phyloP scores from a whole-genome alignment of 1,140 invertebrate species.

The Wasmannia auropunctata region DNA sequence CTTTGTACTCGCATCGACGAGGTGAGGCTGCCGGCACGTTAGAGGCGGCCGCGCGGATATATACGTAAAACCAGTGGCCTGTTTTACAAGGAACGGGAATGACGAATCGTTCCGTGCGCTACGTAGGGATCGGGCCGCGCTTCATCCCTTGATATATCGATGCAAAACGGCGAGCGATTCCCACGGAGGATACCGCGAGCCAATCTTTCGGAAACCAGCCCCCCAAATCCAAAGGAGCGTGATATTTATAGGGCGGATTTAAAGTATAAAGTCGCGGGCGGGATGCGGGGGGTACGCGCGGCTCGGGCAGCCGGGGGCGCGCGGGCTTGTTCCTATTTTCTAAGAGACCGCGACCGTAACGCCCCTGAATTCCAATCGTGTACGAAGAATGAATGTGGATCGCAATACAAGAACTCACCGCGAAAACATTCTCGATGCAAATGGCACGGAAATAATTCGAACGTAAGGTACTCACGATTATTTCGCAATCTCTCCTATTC shows the following conservation, averaged over 20 bases:
- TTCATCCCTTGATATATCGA: conserved; percentile 85
- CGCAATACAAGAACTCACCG: conserved; percentile 54
- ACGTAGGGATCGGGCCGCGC: conserved; percentile 74
- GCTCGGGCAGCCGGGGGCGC: conserved; percentile 67
- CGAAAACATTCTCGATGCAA: conserved; percentile 31
- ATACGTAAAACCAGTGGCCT: conserved; percentile 77
- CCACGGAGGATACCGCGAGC: conserved; percentile 85
- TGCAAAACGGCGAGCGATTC: conserved; percentile 84
- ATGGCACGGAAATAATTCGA: conserved; percentile 49
- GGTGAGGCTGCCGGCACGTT: conserved; percentile 48
- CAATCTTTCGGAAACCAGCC: conserved; percentile 86
- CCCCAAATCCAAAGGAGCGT: conserved; percentile 84
- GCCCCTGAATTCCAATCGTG: conserved; percentile 67
- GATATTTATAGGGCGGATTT: conserved; percentile 86
- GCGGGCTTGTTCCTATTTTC: conserved; percentile 81
- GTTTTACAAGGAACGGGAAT: conserved; percentile 78
- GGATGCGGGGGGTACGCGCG: conserved; percentile 67
- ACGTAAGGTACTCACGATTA: conserved; percentile 32
- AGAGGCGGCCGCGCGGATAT: conserved; percentile 54
- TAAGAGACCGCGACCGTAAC: conserved; percentile 73
- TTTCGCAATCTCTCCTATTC: not conserved
- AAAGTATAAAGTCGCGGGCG: conserved; percentile 84
- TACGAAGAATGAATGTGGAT: conserved; percentile 55
- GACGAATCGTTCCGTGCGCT: conserved; percentile 80
- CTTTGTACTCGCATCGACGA: conserved; percentile 61